A percentile compares a stretch with the other conserved stretches of the same genome.
Evolutionary conservation across 2,888 invertebrate species (phyloP).

Genomic region (Branchipolynoe longqiensis): DNA sequence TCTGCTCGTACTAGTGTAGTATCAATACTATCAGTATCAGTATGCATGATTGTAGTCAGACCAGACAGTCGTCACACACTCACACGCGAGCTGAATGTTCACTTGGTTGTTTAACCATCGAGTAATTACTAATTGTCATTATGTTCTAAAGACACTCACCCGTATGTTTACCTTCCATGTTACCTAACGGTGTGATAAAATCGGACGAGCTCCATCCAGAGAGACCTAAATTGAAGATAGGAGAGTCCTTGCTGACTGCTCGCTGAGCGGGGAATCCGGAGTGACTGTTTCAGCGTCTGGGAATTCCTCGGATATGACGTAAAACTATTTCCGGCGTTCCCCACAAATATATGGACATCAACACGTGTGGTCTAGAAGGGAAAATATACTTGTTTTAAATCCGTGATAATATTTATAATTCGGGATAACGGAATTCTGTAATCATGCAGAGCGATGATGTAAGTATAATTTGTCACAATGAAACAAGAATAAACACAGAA

Average conservation of each 20-base stretch:
- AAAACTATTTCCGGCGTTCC: slow-evolving; percentile 5
- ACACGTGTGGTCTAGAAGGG: slow-evolving; percentile 1
- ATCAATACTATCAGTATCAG: no score
- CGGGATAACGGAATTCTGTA: background rate
- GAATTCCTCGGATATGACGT: slow-evolving; percentile 32
- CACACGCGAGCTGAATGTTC: background rate
- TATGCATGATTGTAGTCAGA: no score
- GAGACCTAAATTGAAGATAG: background rate
- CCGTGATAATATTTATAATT: background rate
- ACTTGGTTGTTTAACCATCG: background rate
- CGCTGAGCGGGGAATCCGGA: background rate
- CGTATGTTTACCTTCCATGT: slow-evolving; percentile 10
- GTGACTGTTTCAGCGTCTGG: background rate
- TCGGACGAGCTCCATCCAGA: background rate
- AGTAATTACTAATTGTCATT: background rate
- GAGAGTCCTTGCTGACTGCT: background rate
- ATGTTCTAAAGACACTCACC: background rate
- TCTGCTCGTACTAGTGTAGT: no score
- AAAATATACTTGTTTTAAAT: background rate
- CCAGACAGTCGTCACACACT: no score
- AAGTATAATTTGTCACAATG: slow-evolving; percentile 83
- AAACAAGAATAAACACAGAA: no score
- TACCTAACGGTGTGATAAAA: background rate
- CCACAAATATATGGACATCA: background rate
- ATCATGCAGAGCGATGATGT: slow-evolving; percentile 73